phyloP scores from a whole-genome alignment of 1,140 invertebrate genomes.

The Papilio glaucus region DNA sequence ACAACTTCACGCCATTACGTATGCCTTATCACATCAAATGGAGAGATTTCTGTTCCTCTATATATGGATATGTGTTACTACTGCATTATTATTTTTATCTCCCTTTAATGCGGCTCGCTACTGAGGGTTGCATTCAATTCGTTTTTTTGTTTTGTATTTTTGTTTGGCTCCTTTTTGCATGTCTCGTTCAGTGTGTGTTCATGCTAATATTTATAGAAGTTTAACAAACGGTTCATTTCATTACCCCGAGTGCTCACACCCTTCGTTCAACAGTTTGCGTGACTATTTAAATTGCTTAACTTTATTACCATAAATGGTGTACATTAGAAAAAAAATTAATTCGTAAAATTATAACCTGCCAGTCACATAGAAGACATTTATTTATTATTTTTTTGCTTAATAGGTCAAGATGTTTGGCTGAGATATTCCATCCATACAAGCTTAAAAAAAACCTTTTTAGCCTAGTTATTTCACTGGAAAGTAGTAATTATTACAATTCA shows the following conservation, averaged over 20 bases:
- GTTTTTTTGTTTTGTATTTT: conserved; percentile 18
- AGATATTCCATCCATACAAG: no score
- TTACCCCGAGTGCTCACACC: conserved; percentile 36
- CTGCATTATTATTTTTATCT: conserved; percentile 54
- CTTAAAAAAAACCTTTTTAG: not conserved
- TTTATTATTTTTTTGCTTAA: not conserved
- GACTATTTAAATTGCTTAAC: not conserved
- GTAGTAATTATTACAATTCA: no score
- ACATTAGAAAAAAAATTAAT: not conserved
- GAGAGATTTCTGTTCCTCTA: conserved; percentile 55
- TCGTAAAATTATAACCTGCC: conserved; percentile 9
- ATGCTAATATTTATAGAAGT: conserved; percentile 48
- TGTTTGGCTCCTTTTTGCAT: conserved; percentile 51
- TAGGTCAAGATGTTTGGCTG: no score
- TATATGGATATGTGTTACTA: conserved; percentile 54
- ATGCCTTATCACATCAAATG: conserved; percentile 49
- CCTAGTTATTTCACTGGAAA: not conserved
- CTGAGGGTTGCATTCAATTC: conserved; percentile 20
- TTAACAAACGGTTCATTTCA: conserved; percentile 33
- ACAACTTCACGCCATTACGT: conserved; percentile 57
- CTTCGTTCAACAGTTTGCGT: not conserved
- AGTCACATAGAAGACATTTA: not conserved
- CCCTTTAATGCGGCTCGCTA: conserved; percentile 35
- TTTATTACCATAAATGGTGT: not conserved
- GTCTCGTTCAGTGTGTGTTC: conserved; percentile 43